Conservation (phyloP, 1,140 invertebrate genomes). For the Pemphigus obesinymphae region DNA sequence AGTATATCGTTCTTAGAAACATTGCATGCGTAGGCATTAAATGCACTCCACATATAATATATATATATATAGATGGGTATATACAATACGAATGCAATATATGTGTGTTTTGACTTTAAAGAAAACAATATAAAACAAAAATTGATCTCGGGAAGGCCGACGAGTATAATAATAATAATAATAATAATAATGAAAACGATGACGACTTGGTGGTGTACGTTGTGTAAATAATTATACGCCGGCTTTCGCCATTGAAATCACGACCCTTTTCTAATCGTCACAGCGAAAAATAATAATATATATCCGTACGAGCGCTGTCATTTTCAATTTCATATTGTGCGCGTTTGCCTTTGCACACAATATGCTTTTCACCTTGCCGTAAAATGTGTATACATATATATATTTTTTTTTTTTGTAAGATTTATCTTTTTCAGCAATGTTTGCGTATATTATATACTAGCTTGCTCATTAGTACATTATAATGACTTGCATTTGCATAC, state of each 20-base stretch:
- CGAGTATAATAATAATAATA: neutral
- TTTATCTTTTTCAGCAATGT: too few relatives aligned
- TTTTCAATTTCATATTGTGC: neutral
- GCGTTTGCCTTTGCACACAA: slow-evolving; percentile 4
- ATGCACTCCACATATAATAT: neutral
- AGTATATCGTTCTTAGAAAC: too few relatives aligned
- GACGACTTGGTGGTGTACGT: neutral
- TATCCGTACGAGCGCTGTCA: neutral
- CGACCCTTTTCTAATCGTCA: neutral
- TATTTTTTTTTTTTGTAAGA: neutral
- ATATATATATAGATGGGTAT: neutral
- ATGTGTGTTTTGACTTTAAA: neutral
- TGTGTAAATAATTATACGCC: too few relatives aligned
- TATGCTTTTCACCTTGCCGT: neutral
- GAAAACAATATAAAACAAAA: neutral
- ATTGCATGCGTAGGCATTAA: neutral
- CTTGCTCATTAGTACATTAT: neutral
- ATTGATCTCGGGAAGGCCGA: neutral
- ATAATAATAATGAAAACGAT: neutral
- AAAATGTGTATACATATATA: too few relatives aligned
- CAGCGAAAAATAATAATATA: neutral
- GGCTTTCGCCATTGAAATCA: neutral
- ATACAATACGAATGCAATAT: neutral
- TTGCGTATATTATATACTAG: neutral
- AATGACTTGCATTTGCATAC: neutral